Conservation (phyloP, 2,797 vertebrate genomes). For the Synaphobranchus kaupii region DNA sequence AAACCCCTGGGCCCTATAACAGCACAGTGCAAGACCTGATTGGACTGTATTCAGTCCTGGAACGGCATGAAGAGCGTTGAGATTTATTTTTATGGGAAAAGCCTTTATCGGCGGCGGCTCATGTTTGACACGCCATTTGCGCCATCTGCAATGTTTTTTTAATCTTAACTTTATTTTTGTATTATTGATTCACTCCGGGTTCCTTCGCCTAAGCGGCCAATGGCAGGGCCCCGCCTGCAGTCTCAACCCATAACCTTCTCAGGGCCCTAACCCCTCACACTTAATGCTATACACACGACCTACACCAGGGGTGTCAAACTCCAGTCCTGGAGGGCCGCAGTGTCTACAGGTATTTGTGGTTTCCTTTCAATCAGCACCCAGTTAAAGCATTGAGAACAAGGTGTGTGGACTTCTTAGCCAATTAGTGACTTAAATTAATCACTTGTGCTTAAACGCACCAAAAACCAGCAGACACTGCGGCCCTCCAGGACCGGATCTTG, state of each 20-base stretch:
- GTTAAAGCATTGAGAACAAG: too few relatives aligned
- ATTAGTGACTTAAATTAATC: too few relatives aligned
- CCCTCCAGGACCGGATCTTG: too few relatives aligned
- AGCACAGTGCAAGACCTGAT: conserved; percentile 9
- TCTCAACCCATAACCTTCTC: not conserved
- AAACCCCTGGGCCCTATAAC: not conserved
- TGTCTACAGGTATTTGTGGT: too few relatives aligned
- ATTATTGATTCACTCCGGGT: not conserved
- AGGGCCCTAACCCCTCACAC: not conserved
- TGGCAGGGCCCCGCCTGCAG: not conserved
- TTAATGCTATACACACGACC: not conserved
- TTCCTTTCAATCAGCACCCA: too few relatives aligned
- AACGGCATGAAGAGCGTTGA: not conserved
- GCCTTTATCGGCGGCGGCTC: not conserved
- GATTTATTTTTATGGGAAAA: conserved; percentile 9
- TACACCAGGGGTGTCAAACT: too few relatives aligned
- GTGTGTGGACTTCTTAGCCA: too few relatives aligned
- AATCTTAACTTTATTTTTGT: not conserved
- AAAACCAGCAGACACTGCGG: too few relatives aligned
- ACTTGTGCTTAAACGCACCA: too few relatives aligned
- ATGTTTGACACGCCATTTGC: not conserved
- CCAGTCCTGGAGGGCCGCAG: too few relatives aligned
- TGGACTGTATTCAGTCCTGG: not conserved
- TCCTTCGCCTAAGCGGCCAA: not conserved
- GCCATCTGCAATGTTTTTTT: not conserved